Conservation (phyloP, 64 coral and sea anemone species). For the Montipora efflorescens region DNA sequence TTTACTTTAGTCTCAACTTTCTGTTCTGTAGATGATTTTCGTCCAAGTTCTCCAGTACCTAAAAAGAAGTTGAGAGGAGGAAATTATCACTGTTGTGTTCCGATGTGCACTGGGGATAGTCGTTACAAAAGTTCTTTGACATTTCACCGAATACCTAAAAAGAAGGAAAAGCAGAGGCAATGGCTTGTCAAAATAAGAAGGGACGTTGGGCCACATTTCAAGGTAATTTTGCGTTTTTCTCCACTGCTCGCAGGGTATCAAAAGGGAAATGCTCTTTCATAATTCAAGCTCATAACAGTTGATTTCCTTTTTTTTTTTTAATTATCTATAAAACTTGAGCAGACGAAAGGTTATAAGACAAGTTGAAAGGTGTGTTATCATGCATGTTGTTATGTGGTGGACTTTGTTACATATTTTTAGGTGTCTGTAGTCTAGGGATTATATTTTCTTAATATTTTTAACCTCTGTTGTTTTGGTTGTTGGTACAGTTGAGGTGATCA, state of each 20-base stretch:
- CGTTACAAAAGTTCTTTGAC: constrained; percentile 22
- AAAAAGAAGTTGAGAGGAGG: not conserved
- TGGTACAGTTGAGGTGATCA: constrained; percentile 2
- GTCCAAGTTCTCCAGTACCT: constrained; percentile 17
- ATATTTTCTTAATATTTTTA: constrained; percentile 11
- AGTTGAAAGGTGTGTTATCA: constrained; percentile 43
- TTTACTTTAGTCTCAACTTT: constrained; percentile 1
- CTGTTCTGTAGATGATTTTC: constrained; percentile 4
- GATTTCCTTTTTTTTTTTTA: constrained; percentile 9
- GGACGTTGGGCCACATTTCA: constrained; percentile 50
- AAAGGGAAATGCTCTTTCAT: constrained; percentile 36
- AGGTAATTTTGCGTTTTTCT: constrained; percentile 31
- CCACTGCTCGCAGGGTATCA: not conserved
- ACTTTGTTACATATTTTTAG: constrained; percentile 13
- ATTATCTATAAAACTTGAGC: constrained; percentile 11
- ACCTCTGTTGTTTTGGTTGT: constrained; percentile 7
- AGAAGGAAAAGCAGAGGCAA: not conserved
- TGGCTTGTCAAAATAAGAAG: constrained; percentile 54
- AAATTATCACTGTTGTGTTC: constrained; percentile 44
- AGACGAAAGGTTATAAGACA: constrained; percentile 43
- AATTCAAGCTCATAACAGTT: constrained; percentile 7
- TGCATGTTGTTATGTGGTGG: constrained; percentile 16
- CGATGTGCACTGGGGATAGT: constrained; percentile 27
- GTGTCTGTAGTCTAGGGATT: constrained; percentile 10
- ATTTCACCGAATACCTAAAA: constrained; percentile 20